phyloP scores from a whole-genome alignment of 2,797 vertebrate species.

The Serranus cabrilla region DNA sequence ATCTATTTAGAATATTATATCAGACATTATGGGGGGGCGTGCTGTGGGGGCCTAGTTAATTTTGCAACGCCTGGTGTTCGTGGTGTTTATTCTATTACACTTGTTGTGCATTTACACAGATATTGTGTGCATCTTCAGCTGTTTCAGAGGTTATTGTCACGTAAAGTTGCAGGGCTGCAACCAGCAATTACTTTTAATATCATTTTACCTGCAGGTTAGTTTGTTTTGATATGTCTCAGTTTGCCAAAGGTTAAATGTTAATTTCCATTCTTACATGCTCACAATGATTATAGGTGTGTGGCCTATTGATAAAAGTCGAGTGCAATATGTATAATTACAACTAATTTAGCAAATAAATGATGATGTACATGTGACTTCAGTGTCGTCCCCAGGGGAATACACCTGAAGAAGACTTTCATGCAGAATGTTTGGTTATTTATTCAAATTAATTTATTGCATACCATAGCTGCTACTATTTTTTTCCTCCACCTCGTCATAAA shows the following conservation, averaged over 20 bases:
- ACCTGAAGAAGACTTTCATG: too few species aligned
- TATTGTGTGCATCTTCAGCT: neutral
- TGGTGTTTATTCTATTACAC: slow-evolving; percentile 8
- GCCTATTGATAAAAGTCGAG: too few species aligned
- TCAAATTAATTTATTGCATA: too few species aligned
- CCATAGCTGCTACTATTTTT: too few species aligned
- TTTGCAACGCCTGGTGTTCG: slow-evolving; percentile 16
- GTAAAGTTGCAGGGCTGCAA: neutral
- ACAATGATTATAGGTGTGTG: too few species aligned
- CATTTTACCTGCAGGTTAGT: neutral
- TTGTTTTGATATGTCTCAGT: neutral
- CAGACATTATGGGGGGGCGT: slow-evolving; percentile 40
- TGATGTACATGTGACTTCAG: too few species aligned
- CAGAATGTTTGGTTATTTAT: too few species aligned
- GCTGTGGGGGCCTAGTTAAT: neutral
- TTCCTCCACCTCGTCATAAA: too few species aligned
- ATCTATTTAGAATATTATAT: slow-evolving; percentile 49
- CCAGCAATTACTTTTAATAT: neutral
- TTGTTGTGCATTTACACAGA: neutral
- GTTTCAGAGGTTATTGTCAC: neutral
- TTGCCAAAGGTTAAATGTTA: neutral
- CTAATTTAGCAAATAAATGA: too few species aligned
- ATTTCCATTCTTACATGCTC: neutral
- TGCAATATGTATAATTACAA: too few species aligned
- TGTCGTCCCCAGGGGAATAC: too few species aligned